These are phyloP conservation scores for Poeciliopsis gracilis DNA, from an alignment of 2,797 vertebrate genomes.

Conservation along the genomic window DNA sequence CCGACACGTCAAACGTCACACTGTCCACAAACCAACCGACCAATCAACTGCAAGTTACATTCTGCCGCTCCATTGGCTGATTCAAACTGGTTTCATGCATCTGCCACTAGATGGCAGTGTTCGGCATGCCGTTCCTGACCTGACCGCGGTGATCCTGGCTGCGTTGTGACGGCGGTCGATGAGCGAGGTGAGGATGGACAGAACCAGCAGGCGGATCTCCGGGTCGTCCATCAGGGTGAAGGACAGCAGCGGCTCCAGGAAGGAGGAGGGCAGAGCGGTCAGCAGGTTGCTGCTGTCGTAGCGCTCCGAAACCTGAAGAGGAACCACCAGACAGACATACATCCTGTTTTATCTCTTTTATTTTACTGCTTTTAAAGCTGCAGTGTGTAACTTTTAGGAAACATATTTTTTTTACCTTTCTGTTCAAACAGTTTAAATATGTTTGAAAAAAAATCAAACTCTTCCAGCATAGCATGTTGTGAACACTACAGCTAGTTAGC, in stretches of 20 bases:
- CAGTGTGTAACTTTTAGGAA: neutral
- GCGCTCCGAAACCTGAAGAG: slow-evolving; percentile 77
- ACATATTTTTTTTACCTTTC: neutral
- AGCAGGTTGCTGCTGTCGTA: slow-evolving; percentile 91
- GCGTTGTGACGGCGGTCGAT: slow-evolving; percentile 86
- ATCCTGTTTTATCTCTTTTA: neutral
- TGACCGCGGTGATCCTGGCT: slow-evolving; percentile 79
- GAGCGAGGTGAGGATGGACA: slow-evolving; percentile 89
- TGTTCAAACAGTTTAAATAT: too few relatives aligned
- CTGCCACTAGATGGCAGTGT: neutral
- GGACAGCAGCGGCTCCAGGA: slow-evolving; percentile 90
- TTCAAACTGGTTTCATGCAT: neutral
- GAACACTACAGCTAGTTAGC: too few relatives aligned
- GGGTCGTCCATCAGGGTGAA: slow-evolving; percentile 89
- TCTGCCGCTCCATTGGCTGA: neutral
- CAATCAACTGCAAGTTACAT: neutral
- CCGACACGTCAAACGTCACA: slow-evolving; percentile 81
- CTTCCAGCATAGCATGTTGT: too few relatives aligned
- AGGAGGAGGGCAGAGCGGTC: slow-evolving; percentile 87
- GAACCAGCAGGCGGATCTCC: slow-evolving; percentile 89
- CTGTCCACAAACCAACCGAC: slow-evolving; percentile 65
- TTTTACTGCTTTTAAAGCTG: neutral
- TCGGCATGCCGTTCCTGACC: slow-evolving; percentile 58
- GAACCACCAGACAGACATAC: neutral
- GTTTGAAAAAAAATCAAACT: too few relatives aligned